phyloP scores from a whole-genome alignment of 2,888 invertebrate genomes.

The Biston stratarius region DNA sequence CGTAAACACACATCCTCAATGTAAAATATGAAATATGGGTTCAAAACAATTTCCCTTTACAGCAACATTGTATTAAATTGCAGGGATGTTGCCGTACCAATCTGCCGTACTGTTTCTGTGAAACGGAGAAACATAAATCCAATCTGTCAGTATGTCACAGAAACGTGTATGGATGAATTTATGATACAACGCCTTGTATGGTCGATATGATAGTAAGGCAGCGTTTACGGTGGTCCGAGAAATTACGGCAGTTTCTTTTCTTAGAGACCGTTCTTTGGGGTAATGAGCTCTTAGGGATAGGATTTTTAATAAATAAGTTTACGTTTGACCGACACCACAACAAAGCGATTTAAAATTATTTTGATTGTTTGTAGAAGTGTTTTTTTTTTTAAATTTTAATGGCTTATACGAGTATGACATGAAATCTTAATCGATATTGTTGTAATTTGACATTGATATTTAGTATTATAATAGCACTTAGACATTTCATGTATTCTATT shows the following conservation, averaged over 20 bases:
- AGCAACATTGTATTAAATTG: not conserved
- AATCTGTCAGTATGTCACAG: constrained; percentile 59
- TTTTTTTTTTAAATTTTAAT: no score
- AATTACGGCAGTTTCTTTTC: constrained; percentile 28
- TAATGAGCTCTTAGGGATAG: not conserved
- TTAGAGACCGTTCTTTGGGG: constrained; percentile 9
- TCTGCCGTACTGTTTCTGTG: constrained; percentile 23
- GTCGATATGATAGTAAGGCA: constrained; percentile 39
- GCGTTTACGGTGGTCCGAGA: constrained; percentile 17
- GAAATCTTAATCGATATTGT: no score
- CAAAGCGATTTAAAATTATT: not conserved
- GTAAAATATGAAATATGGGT: no score
- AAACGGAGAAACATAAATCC: constrained; percentile 44
- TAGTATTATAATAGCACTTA: no score
- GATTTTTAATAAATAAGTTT: not conserved
- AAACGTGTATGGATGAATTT: constrained; percentile 70
- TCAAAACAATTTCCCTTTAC: not conserved
- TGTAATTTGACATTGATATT: no score
- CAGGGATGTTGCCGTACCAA: constrained; percentile 23
- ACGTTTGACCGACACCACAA: no score
- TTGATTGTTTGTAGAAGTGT: not conserved
- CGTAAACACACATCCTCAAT: no score
- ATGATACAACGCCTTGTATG: constrained; percentile 63
- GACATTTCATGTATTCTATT: no score
- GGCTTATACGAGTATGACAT: no score